Base-by-base conservation (phyloP, 2,888 invertebrate species). In the Alloplasta piceator region DNA sequence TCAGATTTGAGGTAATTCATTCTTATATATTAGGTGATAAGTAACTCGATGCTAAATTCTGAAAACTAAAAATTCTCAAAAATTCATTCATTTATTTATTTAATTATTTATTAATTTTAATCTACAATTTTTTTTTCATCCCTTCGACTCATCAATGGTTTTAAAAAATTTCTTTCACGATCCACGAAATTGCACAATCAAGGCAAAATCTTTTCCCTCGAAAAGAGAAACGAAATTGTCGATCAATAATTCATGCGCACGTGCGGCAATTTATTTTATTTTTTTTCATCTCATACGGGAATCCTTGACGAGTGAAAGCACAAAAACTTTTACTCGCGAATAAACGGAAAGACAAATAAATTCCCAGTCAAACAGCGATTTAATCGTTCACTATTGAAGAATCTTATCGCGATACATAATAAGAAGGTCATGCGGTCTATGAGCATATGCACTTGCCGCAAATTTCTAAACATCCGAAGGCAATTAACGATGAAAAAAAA, bases 391-490 rank as follows among this genome's bases (percentile, higher is more conserved):
- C 26, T 3, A 26, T 26, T 26, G 26, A 26, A 26, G 26, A 26
- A 26, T 26, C 26, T 26, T n/a, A 38, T 10, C 36, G 70, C 14
- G 14, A 43, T 58, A 46, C 70, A 14, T 63, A 50, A 71, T 58
- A 72, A 56, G 14, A 75, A 66, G 74, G 73, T 74, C 75, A 75
- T 39, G 70, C 80, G 80, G 71, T 80, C 26, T 48, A 48, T 39
- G 71, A 36, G 61, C 76, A 80, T 76, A 72, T 63, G 67, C 63
- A 63, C 58, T 72, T 80, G 72, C 67, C 63, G 72, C 43, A 12
- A 68, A 77, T 80, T 76, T 80, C 80, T 72, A 71, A 78, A 63
- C 67, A 7, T 12, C n/a, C 52, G 26, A 14, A 66, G 26, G 26
- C 41, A 56, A 39, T 61, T 52, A 63, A n/a, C 68, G 7, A 36